phyloP scores from a whole-genome alignment of 2,113 vertebrate genomes.

The Spea bombifrons region DNA sequence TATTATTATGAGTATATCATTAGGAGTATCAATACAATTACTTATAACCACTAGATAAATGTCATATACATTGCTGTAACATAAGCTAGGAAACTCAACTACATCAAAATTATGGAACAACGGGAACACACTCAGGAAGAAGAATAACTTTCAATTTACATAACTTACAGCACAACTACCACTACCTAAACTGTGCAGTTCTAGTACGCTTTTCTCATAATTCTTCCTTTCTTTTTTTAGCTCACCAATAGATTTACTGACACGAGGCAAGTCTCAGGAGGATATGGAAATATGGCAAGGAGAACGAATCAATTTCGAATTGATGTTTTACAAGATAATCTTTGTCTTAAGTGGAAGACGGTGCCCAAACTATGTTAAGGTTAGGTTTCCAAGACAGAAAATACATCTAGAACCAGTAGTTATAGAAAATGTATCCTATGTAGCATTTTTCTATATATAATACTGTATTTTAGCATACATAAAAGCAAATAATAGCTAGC shows the following conservation, averaged over 20 bases:
- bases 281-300: neutral
- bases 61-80: no score
- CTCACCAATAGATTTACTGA: constrained; percentile 9
- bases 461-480: no score
- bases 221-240: constrained; percentile 8
- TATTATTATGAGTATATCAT: no score
- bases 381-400: neutral
- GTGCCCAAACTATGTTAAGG: neutral
- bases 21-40: no score
- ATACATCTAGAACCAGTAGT: no score
- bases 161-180: neutral
- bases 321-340: neutral
- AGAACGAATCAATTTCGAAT: constrained; percentile 4
- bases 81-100: no score
- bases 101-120: no score
- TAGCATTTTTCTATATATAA: no score
- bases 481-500: no score
- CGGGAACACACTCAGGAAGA: no score
- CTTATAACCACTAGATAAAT: no score
- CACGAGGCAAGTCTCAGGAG: neutral
- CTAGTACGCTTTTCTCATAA: constrained; percentile 3
- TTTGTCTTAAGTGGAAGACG: neutral
- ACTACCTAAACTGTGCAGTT: neutral
- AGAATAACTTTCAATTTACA: neutral
- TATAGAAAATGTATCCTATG: no score